Conservation (phyloP, 2,888 invertebrate genomes). For the Philereme vetulata region DNA sequence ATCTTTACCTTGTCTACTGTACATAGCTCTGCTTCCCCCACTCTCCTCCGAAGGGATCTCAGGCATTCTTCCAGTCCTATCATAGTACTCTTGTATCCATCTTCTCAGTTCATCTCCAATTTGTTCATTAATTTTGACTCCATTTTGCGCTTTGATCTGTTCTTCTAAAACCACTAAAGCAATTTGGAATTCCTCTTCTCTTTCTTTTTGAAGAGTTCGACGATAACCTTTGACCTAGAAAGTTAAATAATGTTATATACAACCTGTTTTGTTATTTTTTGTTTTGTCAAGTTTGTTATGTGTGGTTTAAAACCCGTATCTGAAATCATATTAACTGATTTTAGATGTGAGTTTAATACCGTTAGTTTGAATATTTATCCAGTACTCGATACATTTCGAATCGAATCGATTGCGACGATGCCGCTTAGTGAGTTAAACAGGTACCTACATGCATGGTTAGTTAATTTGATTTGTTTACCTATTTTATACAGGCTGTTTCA, state of each 20-base stretch:
- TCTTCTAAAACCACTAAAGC: conserved; percentile 85
- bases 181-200: conserved; percentile 87
- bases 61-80: conserved; percentile 93
- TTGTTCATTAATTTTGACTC: conserved; percentile 91
- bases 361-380: no score
- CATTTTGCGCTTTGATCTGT: conserved; percentile 88
- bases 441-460: no score
- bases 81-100: conserved; percentile 93
- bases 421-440: no score
- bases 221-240: conserved; percentile 80
- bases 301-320: no score
- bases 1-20: conserved; percentile 88
- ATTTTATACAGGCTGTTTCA: no score
- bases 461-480: no score
- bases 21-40: conserved; percentile 93
- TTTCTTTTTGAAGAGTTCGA: conserved; percentile 86
- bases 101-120: conserved; percentile 93
- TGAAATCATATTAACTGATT: no score
- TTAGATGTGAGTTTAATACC: no score
- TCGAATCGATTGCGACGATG: no score
- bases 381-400: no score
- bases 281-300: no score
- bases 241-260: background rate
- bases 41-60: conserved; percentile 96
- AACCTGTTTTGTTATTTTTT: no score